Percentiles rank a stretch among this genome's conserved stretches.
Evolutionary conservation across 37 sponge, comb jelly and placozoan species (phyloP).

Genomic region (Ephydatia muelleri): DNA sequence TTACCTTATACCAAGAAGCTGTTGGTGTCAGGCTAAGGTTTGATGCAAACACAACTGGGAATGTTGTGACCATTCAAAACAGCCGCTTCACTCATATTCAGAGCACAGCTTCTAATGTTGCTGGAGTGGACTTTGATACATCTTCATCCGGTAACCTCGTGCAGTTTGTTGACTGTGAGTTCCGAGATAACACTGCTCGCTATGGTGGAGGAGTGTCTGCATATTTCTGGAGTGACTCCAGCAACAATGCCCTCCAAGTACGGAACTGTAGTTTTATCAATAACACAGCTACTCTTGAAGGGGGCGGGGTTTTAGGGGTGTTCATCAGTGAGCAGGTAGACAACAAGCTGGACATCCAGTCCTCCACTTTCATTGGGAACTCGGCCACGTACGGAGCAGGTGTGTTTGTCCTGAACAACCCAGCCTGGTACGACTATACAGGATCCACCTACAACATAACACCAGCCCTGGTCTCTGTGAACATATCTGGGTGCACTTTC

Average conservation of each 20-base stretch:
- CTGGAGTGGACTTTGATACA: conserved; percentile 16
- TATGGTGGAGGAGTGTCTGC: conserved; percentile 80
- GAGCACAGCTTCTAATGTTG: conserved; percentile 11
- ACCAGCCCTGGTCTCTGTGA: conserved; percentile 19
- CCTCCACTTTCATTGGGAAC: conserved; percentile 36
- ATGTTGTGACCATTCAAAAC: conserved; percentile 9
- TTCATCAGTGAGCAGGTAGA: conserved; percentile 11
- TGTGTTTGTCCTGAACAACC: conserved; percentile 58
- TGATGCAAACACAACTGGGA: background rate
- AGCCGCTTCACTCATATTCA: background rate
- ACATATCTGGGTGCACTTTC: conserved; percentile 29
- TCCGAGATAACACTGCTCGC: conserved; percentile 43
- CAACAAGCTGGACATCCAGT: conserved; percentile 14
- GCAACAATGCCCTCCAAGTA: conserved; percentile 23
- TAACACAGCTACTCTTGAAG: conserved; percentile 70
- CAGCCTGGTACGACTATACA: conserved; percentile 16
- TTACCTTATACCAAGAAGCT: background rate
- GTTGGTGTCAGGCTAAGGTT: conserved; percentile 13
- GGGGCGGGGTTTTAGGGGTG: conserved; percentile 72
- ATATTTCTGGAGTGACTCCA: conserved; percentile 36
- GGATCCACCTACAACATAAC: background rate
- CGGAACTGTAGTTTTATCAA: conserved; percentile 43
- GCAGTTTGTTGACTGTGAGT: conserved; percentile 30
- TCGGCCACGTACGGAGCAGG: conserved; percentile 47
- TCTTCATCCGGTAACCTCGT: conserved; percentile 28